Evolutionary conservation across 2,797 vertebrate genomes (phyloP).

Genomic region (Gastrophryne carolinensis): DNA sequence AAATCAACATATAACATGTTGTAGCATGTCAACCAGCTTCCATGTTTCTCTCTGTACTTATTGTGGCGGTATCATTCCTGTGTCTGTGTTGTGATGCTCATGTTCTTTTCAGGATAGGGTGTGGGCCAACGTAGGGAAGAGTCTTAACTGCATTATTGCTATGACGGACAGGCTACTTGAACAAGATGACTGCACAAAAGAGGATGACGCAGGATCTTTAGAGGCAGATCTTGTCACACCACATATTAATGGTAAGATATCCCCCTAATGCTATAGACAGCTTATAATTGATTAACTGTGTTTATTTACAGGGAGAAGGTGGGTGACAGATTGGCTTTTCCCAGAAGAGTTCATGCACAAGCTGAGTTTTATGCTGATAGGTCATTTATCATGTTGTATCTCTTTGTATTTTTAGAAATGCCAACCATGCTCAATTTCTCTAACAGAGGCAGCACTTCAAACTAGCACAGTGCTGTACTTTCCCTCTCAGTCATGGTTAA

Average conservation of each 20-base stretch:
- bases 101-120: slow-evolving; percentile 88
- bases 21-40: too few species aligned
- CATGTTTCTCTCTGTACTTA: neutral
- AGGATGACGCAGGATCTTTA: slow-evolving; percentile 51
- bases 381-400: slow-evolving; percentile 54
- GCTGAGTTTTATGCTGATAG: slow-evolving; percentile 12
- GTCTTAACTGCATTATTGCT: slow-evolving; percentile 92
- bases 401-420: slow-evolving; percentile 50
- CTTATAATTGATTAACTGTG: slow-evolving; percentile 46
- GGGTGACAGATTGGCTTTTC: slow-evolving; percentile 30
- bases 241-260: slow-evolving; percentile 77
- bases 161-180: slow-evolving; percentile 92
- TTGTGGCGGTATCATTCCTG: neutral
- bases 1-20: too few species aligned
- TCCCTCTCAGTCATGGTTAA: slow-evolving; percentile 21
- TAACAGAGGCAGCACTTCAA: slow-evolving; percentile 41
- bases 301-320: slow-evolving; percentile 20
- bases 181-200: slow-evolving; percentile 64
- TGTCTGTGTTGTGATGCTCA: slow-evolving; percentile 59
- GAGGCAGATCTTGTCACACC: slow-evolving; percentile 75
- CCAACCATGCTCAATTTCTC: slow-evolving; percentile 36
- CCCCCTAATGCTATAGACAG: neutral
- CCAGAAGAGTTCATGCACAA: slow-evolving; percentile 29
- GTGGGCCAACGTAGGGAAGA: slow-evolving; percentile 93
- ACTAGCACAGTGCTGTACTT: slow-evolving; percentile 52